Percentiles rank a stretch among this genome's conserved stretches.
Conservation (phyloP, 1,140 invertebrate species). For the Melitaea cinxia region DNA sequence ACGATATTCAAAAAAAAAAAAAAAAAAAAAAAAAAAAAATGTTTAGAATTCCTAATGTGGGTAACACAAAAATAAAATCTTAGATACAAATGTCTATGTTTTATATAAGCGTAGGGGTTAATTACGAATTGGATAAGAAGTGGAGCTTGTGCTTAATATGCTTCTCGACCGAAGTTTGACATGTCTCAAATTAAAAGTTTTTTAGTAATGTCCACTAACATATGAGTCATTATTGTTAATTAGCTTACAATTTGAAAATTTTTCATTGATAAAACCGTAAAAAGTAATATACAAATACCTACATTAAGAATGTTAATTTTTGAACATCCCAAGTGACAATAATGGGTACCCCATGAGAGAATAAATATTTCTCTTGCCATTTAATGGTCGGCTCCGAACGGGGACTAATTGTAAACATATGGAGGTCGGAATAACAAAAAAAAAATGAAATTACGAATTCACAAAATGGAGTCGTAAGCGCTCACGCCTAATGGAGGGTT, state of each 20-base stretch:
- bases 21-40: too few species aligned
- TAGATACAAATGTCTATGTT: too few species aligned
- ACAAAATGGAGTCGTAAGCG: constrained; percentile 22
- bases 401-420: constrained; percentile 26
- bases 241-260: not conserved
- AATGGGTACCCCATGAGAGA: not conserved
- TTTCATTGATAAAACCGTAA: not conserved
- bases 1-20: too few species aligned
- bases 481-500: constrained; percentile 22
- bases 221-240: too few species aligned
- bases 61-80: too few species aligned
- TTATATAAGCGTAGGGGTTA: too few species aligned
- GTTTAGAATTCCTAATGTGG: too few species aligned
- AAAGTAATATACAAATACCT: not conserved
- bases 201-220: too few species aligned
- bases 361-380: constrained; percentile 5
- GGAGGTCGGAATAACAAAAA: constrained; percentile 28
- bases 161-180: too few species aligned
- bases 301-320: constrained; percentile 3
- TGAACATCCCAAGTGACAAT: not conserved
- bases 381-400: constrained; percentile 4
- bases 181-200: too few species aligned
- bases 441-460: constrained; percentile 24
- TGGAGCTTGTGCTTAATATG: too few species aligned
- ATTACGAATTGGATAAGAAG: too few species aligned